A percentile compares a stretch with the other conserved stretches of the same genome.
These are phyloP conservation scores for Corythornis leucogaster DNA, from an alignment of 2,797 vertebrate genomes.

Conservation along the genomic window DNA sequence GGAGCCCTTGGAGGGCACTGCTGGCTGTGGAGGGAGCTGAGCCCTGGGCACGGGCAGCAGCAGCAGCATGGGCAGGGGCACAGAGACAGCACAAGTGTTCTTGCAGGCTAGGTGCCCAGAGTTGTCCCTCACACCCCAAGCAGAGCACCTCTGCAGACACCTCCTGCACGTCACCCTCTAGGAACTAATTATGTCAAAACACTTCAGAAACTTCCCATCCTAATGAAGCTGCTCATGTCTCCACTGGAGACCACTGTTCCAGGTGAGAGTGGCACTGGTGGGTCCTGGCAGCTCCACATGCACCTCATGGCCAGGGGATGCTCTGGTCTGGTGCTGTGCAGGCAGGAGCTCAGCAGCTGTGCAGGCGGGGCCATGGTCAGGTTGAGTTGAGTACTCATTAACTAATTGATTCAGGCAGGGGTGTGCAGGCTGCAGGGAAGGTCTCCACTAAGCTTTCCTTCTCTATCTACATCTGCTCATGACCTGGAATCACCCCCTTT, in stretches of 20 bases:
- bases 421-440: background rate
- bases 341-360: background rate
- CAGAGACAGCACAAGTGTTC: background rate
- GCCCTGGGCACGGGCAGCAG: background rate
- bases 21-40: background rate
- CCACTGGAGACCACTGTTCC: background rate
- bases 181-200: background rate
- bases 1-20: background rate
- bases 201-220: background rate
- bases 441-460: background rate
- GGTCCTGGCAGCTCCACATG: background rate
- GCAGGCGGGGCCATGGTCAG: background rate
- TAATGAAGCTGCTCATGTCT: background rate
- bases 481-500: background rate
- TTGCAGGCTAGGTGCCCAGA: accelerated
- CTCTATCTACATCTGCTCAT: background rate
- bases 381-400: background rate
- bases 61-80: background rate
- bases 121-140: background rate
- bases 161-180: background rate
- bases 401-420: background rate
- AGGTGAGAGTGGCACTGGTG: accelerated
- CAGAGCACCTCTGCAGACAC: background rate
- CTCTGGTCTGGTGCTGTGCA: accelerated
- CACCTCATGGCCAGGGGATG: background rate